Evolutionary conservation across 2,797 vertebrate species (phyloP), one percentile per base, ranked within the genome.

Genomic region (Ctenochaetus hawaiiensis): DNA sequence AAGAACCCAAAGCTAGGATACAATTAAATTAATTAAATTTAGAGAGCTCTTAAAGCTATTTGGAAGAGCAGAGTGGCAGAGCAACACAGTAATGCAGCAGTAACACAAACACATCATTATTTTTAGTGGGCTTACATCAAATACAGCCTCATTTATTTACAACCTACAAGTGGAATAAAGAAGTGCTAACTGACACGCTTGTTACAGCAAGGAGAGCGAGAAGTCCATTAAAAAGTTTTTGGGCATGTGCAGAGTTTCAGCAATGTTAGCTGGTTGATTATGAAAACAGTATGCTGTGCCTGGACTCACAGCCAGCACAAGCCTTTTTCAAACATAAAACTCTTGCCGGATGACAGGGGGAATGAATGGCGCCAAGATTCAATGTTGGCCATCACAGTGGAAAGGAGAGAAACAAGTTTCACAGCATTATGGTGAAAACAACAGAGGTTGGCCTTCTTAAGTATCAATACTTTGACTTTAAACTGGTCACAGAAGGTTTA

Each of bases 201-300:
- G 91, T 91, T 91, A 85, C 17, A 80, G 58, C 72, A 34, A 56
- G 47, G 66, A 78, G 87, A 86, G 85, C 77, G 78, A 86, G 85
- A 81, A 74, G 76, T 88, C 81, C 67, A 84, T 87, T 89, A 83
- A 89, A 89, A 47, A 76, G 78, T 65, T 69, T 80, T 83, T 58
- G 82, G 82, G 81, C 82, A 67, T 85, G 89, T 76, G 74, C 37
- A 82, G 78, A 71, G 78, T 83, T 87, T 92, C 80, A 73, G 86
- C 86, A 65, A 87, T 80, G 84, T 85, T 84, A 84, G 84, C 85
- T 61, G 81, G 80, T 89, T 91, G 90, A 90, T 92, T 87, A 91
- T 91, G 90, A 94, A 92, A 94, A 90, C 91, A 90, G 86, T 90
- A 59, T 85, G 87, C 88, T 80, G 72, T 82, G 79, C 87, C 89